Evolutionary conservation across 2,113 vertebrate genomes (phyloP).

Genomic region (Haliaeetus leucogaster): DNA sequence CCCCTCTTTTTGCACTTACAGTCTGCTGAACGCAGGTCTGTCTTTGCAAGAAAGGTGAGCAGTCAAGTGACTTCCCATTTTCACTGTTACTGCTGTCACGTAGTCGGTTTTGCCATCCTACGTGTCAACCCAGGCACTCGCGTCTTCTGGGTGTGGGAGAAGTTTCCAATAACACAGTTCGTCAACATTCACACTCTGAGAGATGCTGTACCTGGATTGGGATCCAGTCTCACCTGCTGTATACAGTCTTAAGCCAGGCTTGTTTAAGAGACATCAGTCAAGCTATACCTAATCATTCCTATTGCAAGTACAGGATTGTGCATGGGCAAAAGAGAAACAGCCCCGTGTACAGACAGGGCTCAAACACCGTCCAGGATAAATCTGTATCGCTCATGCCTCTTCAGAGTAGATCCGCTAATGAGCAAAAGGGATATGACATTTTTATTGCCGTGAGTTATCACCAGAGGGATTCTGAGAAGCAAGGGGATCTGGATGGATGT

Average conservation of each 20-base stretch:
- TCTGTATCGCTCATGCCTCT: neutral
- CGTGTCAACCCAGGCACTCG: rapidly evolving
- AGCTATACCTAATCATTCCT: neutral
- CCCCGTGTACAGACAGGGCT: neutral
- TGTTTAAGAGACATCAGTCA: neutral
- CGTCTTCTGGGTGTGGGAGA: neutral
- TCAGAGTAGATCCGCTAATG: neutral
- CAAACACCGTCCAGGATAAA: neutral
- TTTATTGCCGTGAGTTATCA: neutral
- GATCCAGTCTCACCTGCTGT: neutral
- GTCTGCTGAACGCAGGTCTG: neutral
- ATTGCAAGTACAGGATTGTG: neutral
- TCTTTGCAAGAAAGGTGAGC: neutral
- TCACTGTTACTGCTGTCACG: neutral
- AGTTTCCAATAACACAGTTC: neutral
- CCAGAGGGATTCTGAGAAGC: neutral
- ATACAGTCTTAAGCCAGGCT: neutral
- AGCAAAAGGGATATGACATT: neutral
- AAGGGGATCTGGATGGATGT: neutral
- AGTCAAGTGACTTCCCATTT: neutral
- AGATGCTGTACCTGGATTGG: neutral
- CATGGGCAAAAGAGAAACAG: neutral
- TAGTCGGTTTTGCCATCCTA: neutral
- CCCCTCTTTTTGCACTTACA: neutral
- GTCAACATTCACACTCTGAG: neutral